Base-by-base conservation (phyloP, 2,113 vertebrate species). In the Andinoacara biseriatus region DNA sequence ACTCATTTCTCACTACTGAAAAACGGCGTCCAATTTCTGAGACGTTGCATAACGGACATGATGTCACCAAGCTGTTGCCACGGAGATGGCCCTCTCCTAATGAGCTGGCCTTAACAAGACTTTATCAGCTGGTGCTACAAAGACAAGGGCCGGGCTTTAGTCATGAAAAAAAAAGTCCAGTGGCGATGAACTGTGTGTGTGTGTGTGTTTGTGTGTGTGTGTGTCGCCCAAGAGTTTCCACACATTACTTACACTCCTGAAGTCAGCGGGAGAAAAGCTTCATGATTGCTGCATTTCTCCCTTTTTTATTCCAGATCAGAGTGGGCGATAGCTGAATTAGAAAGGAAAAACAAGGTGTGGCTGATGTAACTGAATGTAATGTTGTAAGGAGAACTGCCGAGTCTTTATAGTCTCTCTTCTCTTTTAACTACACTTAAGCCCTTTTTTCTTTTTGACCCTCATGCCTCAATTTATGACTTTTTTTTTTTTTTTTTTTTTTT, bases 311-410 rank as follows among this genome's bases (percentile, higher is more conserved):
- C 85, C 17, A 46, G 83, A 89, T 90, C 65, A 49, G 62, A 83
- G 84, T 63, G 58, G 74, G 46, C 26, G 82, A 81, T 57, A 61
- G 80, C n/a, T 69, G 72, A 69, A 49, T 80, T 69, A 61, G 78
- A 67, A 81, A 54, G 46, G 82, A 78, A 86, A 85, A 88, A 59
- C 74, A 84, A 87, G 88, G 87, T 85, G 82, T 59, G 86, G 85
- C 85, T 93, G 94, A 94, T 95, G 92, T 86, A 94, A 95, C 88
- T 61, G 91, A 94, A 93, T 94, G 95, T 94, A 94, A 94, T 57
- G 18, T 82, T 81, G 77, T 60, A 86, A 86, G 80, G 72, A 86
- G 63, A 85, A 63, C 84, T 67, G 78, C 75, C n/a, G 67, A 88
- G 84, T 84, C 84, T 80, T 74, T 79, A 80, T 84, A 87, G 75